These are phyloP conservation scores for Rhinichthys klamathensis DNA, from an alignment of 2,113 vertebrate species.

Conservation along the genomic window DNA sequence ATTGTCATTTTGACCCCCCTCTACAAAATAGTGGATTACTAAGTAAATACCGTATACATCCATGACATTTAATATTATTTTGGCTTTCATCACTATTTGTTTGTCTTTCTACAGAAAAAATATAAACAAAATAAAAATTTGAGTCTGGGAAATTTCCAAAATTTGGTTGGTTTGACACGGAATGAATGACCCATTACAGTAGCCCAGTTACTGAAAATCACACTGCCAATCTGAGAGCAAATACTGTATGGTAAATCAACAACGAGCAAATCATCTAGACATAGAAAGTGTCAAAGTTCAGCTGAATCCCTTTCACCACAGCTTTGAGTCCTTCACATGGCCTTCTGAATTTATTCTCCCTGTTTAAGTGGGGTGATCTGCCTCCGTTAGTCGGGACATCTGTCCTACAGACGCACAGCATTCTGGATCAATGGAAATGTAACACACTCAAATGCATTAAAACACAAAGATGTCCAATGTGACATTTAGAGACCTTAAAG, in stretches of 20 bases:
- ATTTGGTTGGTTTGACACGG: too few species aligned
- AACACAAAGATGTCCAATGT: neutral
- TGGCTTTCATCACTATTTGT: too few species aligned
- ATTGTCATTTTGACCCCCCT: too few species aligned
- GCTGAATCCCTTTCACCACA: slow-evolving; percentile 1
- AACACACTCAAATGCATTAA: neutral
- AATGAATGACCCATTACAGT: neutral
- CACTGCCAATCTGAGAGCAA: neutral
- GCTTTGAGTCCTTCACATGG: neutral
- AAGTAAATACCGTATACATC: too few species aligned
- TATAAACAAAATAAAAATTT: too few species aligned
- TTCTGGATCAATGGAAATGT: neutral
- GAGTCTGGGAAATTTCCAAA: too few species aligned
- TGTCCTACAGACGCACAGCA: slow-evolving; percentile 4
- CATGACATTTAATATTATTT: too few species aligned
- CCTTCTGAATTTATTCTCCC: slow-evolving; percentile 22
- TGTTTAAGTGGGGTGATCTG: neutral
- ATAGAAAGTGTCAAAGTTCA: slow-evolving; percentile 17
- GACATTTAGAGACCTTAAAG: too few species aligned
- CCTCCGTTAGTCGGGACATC: slow-evolving; percentile 8
- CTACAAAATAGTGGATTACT: too few species aligned
- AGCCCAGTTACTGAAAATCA: neutral
- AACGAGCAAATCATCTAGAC: slow-evolving; percentile 15
- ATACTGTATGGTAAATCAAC: slow-evolving; percentile 16
- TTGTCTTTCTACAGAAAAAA: too few species aligned